Conservation (phyloP, 2,888 invertebrate species). For the Parochlus steinenii region DNA sequence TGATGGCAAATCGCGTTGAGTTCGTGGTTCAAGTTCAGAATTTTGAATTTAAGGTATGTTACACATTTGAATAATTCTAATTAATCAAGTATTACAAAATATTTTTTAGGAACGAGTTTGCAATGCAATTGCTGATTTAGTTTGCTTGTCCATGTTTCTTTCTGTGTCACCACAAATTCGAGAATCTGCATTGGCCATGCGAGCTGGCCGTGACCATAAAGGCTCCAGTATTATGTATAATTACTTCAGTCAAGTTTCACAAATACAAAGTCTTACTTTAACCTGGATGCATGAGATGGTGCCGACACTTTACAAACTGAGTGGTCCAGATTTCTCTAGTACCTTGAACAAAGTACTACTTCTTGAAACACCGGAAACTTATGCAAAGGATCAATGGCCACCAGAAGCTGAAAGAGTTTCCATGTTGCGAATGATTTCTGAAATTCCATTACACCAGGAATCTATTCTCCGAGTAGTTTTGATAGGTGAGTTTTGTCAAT, state of each 20-base stretch:
- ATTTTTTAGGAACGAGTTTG: conserved; percentile 76
- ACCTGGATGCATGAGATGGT: conserved; percentile 79
- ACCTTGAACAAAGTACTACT: conserved; percentile 65
- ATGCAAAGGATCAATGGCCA: conserved; percentile 83
- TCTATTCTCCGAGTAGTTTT: conserved; percentile 66
- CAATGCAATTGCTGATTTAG: conserved; percentile 64
- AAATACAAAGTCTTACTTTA: conserved; percentile 72
- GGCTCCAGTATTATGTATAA: conserved; percentile 24
- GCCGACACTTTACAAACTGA: conserved; percentile 53
- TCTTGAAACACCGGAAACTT: conserved; percentile 60
- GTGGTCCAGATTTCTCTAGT: conserved; percentile 53
- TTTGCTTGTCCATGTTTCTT: conserved; percentile 70
- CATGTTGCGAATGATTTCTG: conserved; percentile 64
- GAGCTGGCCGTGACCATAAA: conserved; percentile 34
- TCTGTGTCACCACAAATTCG: conserved; percentile 53
- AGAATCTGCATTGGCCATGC: conserved; percentile 42
- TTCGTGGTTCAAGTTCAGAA: conserved; percentile 41
- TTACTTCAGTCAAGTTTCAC: conserved; percentile 32
- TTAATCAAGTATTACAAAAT: too few species aligned
- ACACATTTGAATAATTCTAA: too few species aligned
- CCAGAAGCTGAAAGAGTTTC: conserved; percentile 73
- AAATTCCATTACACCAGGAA: conserved; percentile 75
- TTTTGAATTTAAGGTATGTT: too few species aligned
- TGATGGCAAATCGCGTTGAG: conserved; percentile 45
- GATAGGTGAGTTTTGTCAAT: too few species aligned